Percentiles rank a stretch among this genome's conserved stretches.
These are phyloP conservation scores for Craniophora ligustri DNA, from an alignment of 2,888 invertebrate genomes.

Conservation along the genomic window DNA sequence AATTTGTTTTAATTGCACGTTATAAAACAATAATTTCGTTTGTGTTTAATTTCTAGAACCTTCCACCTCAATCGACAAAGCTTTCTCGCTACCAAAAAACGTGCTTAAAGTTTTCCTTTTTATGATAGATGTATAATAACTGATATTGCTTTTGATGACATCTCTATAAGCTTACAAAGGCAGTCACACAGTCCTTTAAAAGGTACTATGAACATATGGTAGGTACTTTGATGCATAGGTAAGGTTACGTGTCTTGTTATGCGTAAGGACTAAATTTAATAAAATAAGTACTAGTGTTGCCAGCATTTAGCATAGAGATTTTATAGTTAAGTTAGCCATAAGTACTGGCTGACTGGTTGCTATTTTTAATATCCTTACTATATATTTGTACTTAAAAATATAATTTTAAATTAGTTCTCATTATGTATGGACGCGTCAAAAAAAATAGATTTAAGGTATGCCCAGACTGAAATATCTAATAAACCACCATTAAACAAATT, in stretches of 20 bases:
- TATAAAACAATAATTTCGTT: too few species aligned
- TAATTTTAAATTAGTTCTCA: too few species aligned
- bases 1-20: too few species aligned
- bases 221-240: neutral
- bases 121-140: too few species aligned
- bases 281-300: neutral
- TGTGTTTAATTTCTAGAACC: too few species aligned
- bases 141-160: constrained; percentile 4
- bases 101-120: too few species aligned
- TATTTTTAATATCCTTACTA: too few species aligned
- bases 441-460: constrained; percentile 13
- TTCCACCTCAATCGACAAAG: too few species aligned
- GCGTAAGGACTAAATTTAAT: neutral
- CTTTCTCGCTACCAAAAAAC: too few species aligned
- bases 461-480: neutral
- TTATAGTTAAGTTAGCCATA: neutral
- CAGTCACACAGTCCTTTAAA: constrained; percentile 7
- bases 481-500: too few species aligned
- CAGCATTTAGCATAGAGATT: neutral
- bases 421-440: too few species aligned
- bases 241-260: constrained; percentile 6
- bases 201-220: constrained; percentile 10
- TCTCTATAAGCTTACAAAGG: neutral
- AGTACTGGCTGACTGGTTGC: too few species aligned
- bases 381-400: neutral